These are phyloP conservation scores for Phodopus roborovskii DNA, from an alignment of 2,113 vertebrate genomes.

Conservation along the genomic window DNA sequence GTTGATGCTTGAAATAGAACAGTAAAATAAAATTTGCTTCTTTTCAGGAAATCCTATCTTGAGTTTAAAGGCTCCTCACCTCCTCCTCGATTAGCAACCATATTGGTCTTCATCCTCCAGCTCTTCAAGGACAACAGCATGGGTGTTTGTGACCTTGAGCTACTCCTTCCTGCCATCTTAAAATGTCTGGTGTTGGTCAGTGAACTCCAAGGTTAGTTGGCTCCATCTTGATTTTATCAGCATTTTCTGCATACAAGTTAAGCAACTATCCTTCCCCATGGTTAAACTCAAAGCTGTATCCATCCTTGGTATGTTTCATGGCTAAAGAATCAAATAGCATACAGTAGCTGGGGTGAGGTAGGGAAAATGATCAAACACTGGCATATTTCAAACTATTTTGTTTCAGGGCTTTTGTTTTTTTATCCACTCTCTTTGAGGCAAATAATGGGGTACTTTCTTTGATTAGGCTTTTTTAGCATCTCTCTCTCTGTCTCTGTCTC, in stretches of 20 bases:
- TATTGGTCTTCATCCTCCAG: conserved; percentile 92
- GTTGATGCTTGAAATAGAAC: conserved; percentile 45
- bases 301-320: not conserved
- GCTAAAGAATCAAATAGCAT: not conserved
- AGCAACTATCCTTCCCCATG: not conserved
- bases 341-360: not conserved
- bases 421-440: not conserved
- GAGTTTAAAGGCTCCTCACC: conserved; percentile 92
- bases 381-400: conserved; percentile 7
- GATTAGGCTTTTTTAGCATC: conserved; percentile 29
- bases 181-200: conserved; percentile 93
- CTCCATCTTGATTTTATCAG: conserved; percentile 59
- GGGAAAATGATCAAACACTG: conserved; percentile 34
- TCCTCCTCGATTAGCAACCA: conserved; percentile 89
- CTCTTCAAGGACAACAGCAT: conserved; percentile 88
- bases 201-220: conserved; percentile 91
- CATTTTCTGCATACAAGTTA: conserved; percentile 6
- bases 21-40: conserved; percentile 60
- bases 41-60: conserved; percentile 92
- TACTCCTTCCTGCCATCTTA: conserved; percentile 89
- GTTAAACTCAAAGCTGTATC: not conserved
- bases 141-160: conserved; percentile 87
- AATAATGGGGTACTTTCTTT: not conserved
- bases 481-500: not conserved
- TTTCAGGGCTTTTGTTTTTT: not conserved